Evolutionary conservation across 2,113 vertebrate species (phyloP), one percentile per base, ranked within the genome.

Genomic region (Heterocephalus glaber): DNA sequence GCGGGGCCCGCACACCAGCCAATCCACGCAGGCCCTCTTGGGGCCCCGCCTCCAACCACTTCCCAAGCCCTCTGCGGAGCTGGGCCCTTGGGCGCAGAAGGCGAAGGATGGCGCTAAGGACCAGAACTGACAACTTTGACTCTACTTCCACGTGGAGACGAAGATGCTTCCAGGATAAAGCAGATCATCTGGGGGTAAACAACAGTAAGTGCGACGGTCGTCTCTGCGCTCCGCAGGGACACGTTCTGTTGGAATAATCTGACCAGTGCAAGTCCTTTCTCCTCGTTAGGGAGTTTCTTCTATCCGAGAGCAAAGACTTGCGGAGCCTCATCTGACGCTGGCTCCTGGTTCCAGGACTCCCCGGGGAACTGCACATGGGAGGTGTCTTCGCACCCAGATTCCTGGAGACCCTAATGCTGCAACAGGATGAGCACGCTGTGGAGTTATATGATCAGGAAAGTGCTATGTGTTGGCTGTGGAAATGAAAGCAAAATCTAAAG

Each of bases 11-110:
- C 61, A 66, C 60, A 3, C 22, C 52, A n/a, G 2, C 95, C 96
- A 97, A 96, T 96, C 88, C 79, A 11, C 12, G 84, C 17, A 35
- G 86, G 41, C 1, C 12, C 24, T 28, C 35, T 38, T 24, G 41
- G 30, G 49, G 19, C 22, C 26, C 61, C 47, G 47, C 47, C 47
- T 49, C 22, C 52, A n/a, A 3, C 95, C 96, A 96, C 47, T 49
- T 96, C 88, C 79, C 56, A 58, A 20, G 56, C 17, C 56, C 56
- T 58, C 54, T 58, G 54, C 16, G 54, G 54, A 56, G 54, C 54
- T 3, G 54, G 54, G 12, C 7, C 56, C 56, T 17, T 20, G 56
- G 14, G 17, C 19, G 56, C 16, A 17, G 56, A 61, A 61, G 60
- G 60, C 24, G 22, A 61, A 7, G 6, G 72, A 30, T 30, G 7